Evolutionary conservation across 2,888 invertebrate species (phyloP).

Genomic region (Girardia tigrina): DNA sequence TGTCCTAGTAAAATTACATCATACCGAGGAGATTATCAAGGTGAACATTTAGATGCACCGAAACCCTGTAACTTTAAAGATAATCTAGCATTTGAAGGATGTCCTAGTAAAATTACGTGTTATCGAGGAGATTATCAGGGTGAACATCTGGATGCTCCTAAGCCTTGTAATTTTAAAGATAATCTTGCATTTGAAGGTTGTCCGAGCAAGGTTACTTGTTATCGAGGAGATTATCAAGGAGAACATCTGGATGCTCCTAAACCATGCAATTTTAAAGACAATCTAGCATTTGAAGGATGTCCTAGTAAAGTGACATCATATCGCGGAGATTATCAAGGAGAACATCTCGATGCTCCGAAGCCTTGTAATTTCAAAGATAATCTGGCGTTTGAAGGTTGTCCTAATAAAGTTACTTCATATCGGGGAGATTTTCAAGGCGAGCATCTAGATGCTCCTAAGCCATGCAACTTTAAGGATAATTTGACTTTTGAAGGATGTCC

Average conservation of each 20-base stretch:
- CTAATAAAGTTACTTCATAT: neutral
- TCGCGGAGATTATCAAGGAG: neutral
- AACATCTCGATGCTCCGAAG: neutral
- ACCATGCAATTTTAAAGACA: neutral
- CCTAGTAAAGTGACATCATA: neutral
- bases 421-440: neutral
- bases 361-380: neutral
- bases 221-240: neutral
- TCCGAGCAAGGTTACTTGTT: neutral
- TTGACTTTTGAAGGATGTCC: neutral
- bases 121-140: neutral
- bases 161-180: neutral
- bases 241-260: neutral
- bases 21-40: too few species aligned
- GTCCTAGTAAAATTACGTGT: neutral
- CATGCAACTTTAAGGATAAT: neutral
- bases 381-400: neutral
- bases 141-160: neutral
- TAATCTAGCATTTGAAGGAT: neutral
- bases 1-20: too few species aligned
- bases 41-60: neutral
- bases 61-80: neutral
- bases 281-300: neutral
- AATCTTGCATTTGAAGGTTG: neutral
- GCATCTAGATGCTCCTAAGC: constrained; percentile 2